These are phyloP conservation scores for Crambe crambe DNA, from an alignment of 37 sponge, comb jelly and placozoan species.

Conservation along the genomic window DNA sequence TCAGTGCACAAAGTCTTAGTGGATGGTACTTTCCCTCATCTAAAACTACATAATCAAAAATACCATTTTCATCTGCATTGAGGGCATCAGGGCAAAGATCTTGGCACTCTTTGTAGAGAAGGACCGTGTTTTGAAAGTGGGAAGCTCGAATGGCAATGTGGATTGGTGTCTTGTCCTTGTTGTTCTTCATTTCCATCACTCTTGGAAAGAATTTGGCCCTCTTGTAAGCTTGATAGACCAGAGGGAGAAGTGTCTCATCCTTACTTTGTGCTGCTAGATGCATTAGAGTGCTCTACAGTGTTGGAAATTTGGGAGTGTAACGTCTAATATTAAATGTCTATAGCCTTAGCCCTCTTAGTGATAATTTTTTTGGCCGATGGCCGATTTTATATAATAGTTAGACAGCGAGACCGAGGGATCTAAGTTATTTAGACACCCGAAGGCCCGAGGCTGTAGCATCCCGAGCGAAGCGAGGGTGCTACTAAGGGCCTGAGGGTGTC, in stretches of 20 bases:
- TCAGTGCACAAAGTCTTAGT: no score
- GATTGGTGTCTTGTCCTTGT: constrained; percentile 5
- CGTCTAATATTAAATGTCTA: no score
- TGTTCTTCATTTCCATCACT: constrained; percentile 9
- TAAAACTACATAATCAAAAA: background rate
- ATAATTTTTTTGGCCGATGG: no score
- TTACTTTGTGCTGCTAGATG: constrained; percentile 28
- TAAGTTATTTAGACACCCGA: no score
- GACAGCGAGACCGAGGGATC: no score
- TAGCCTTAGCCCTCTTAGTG: no score
- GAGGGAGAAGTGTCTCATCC: constrained; percentile 12
- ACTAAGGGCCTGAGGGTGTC: no score
- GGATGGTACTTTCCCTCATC: background rate
- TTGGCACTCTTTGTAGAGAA: constrained; percentile 34
- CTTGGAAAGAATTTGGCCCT: constrained; percentile 14
- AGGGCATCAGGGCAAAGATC: constrained; percentile 29
- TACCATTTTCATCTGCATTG: constrained; percentile 19
- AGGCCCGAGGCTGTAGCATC: no score
- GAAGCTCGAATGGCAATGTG: constrained; percentile 7
- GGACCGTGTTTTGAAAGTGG: constrained; percentile 12
- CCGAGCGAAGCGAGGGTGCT: no score
- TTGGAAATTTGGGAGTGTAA: background rate
- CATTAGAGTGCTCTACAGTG: constrained; percentile 26
- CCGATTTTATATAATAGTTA: no score
- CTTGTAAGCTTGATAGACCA: constrained; percentile 37